Evolutionary conservation across 2,797 vertebrate species (phyloP).

Genomic region (Cyclopterus lumpus): DNA sequence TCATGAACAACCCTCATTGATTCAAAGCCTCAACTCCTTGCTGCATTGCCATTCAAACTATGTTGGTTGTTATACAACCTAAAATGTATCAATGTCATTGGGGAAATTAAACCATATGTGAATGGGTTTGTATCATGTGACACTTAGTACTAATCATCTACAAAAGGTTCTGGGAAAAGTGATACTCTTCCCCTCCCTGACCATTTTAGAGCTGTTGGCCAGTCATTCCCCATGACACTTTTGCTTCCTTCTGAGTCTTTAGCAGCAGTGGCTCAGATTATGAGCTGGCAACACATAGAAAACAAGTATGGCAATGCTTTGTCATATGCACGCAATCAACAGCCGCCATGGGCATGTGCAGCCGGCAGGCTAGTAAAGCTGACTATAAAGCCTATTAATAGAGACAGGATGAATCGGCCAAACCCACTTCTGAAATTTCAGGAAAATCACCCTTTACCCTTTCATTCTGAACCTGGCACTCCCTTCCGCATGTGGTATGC

Average conservation of each 20-base stretch:
- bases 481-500: slow-evolving; percentile 54
- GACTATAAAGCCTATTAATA: slow-evolving; percentile 72
- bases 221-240: slow-evolving; percentile 55
- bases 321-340: slow-evolving; percentile 67
- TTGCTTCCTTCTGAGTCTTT: slow-evolving; percentile 68
- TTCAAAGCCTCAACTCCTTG: neutral
- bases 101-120: slow-evolving; percentile 32
- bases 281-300: slow-evolving; percentile 44
- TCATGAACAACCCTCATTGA: slow-evolving; percentile 1
- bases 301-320: slow-evolving; percentile 51
- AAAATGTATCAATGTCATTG: slow-evolving; percentile 8
- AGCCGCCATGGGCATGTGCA: slow-evolving; percentile 53
- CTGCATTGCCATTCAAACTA: neutral
- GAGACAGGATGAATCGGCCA: slow-evolving; percentile 70
- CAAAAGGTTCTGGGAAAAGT: slow-evolving; percentile 50
- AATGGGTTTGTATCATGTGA: slow-evolving; percentile 29
- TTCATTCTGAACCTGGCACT: slow-evolving; percentile 67
- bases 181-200: slow-evolving; percentile 56
- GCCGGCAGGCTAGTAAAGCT: slow-evolving; percentile 63
- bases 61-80: slow-evolving; percentile 5
- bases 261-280: slow-evolving; percentile 44
- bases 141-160: slow-evolving; percentile 43
- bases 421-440: slow-evolving; percentile 74
- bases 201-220: slow-evolving; percentile 52
- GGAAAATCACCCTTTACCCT: slow-evolving; percentile 72